Evolutionary conservation across 2,797 vertebrate species (phyloP).

Genomic region (Hypotaenidia philippensis): DNA sequence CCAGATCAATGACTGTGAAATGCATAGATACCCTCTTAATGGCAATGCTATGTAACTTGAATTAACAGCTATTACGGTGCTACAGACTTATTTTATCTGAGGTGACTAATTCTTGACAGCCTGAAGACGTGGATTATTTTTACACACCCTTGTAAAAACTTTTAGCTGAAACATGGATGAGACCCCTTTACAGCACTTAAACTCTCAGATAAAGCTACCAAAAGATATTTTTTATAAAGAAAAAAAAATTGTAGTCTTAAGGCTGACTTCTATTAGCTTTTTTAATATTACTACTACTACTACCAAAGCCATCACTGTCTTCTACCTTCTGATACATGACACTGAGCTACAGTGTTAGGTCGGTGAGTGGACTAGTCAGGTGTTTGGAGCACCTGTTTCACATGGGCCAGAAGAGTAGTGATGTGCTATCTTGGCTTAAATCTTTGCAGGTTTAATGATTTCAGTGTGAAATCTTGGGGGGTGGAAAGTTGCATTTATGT

Average conservation of each 20-base stretch:
- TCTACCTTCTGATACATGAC: not conserved
- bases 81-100: not conserved
- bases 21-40: not conserved
- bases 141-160: not conserved
- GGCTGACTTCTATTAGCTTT: not conserved
- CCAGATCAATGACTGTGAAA: not conserved
- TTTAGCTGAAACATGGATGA: not conserved
- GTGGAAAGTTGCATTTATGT: not conserved
- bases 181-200: not conserved
- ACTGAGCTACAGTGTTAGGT: not conserved
- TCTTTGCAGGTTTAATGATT: not conserved
- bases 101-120: not conserved
- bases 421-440: not conserved
- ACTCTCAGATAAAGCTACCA: not conserved
- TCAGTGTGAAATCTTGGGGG: not conserved
- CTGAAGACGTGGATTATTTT: not conserved
- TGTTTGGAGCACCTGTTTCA: not conserved
- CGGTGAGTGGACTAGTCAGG: not conserved
- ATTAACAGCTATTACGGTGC: not conserved
- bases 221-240: not conserved
- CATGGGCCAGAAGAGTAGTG: not conserved
- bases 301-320: not conserved
- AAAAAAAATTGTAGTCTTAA: not conserved
- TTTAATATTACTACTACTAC: not conserved
- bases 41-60: not conserved